phyloP scores from a whole-genome alignment of 1,140 invertebrate genomes.

The Listronotus bonariensis region DNA sequence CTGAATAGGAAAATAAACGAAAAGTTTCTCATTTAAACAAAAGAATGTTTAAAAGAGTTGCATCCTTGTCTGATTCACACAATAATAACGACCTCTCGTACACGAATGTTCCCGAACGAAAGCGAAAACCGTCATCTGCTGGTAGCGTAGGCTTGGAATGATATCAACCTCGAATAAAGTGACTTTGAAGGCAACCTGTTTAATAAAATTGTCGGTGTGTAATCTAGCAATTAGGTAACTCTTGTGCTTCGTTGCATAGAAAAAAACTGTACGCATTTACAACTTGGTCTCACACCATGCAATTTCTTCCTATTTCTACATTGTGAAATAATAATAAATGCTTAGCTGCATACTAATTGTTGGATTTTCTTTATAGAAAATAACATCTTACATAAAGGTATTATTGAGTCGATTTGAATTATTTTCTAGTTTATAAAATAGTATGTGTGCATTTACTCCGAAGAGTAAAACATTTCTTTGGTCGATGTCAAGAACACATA shows the following conservation, averaged over 20 bases:
- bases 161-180: constrained; percentile 21
- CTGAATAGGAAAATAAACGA: constrained; percentile 7
- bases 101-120: constrained; percentile 13
- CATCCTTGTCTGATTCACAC: constrained; percentile 14
- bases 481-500: too few relatives aligned
- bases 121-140: constrained; percentile 9
- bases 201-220: background rate
- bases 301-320: too few relatives aligned
- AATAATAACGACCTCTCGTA: constrained; percentile 2
- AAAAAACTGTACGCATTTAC: background rate
- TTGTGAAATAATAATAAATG: background rate
- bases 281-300: too few relatives aligned
- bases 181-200: constrained; percentile 12
- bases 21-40: constrained; percentile 19
- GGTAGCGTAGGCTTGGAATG: constrained; percentile 19
- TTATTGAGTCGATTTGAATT: too few relatives aligned
- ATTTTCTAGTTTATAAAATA: too few relatives aligned
- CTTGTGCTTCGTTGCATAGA: constrained; percentile 3
- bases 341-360: background rate
- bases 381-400: background rate
- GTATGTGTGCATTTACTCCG: too few relatives aligned
- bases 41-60: constrained; percentile 12
- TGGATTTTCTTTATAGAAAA: too few relatives aligned
- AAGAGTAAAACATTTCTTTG: too few relatives aligned
- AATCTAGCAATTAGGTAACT: constrained; percentile 13